Base-by-base conservation (phyloP, 2,888 invertebrate genomes). In the Athalia rosae region DNA sequence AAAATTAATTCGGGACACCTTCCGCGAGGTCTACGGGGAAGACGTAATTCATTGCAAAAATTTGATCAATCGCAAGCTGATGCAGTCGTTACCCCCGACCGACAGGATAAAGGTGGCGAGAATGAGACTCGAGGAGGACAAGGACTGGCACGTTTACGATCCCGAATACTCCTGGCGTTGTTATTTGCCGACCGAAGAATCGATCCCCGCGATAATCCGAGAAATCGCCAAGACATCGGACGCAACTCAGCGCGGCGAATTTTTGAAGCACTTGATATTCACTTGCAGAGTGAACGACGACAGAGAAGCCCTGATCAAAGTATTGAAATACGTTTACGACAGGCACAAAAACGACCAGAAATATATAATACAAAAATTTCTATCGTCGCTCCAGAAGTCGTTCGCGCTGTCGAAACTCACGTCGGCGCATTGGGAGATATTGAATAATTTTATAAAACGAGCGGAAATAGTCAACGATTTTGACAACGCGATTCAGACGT, bases 261-360 rank as follows among this genome's bases (percentile, higher is more conserved):
- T 88, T 3, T 71, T 88, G 0, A 47, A 77, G 0, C 81, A 82
- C 5, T 82, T 90, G 83, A 81, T 90, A 3, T 82, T 78, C 43
- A 82, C 81, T 9, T 90, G 89, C 59, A 84, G 82, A 47, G 79
- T 89, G 9, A 89, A 90, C 66, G 74, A 86, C 7, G 87, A 89
- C 74, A 64, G 84, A 0, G 71, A 82, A 0, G 82, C 84, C 9
- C 79, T 90, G 3, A 71, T 85, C 0, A 77, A 85, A 0, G 82
- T 85, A 0, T 63, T 90, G 8, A 77, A 79, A 11, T 89, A 87
- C 73, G 77, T 87, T 8, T 79, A 79, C 3, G 78, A 80, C 3
- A 84, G 85, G 9, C 88, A 89, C 76, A 87, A 81, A 58, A 90
- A 90, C 73, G 90, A 90, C 62, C 81, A 79, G 0, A 0, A n/a